phyloP scores from a whole-genome alignment of 2,113 vertebrate genomes.

The Pycnonotus jocosus region DNA sequence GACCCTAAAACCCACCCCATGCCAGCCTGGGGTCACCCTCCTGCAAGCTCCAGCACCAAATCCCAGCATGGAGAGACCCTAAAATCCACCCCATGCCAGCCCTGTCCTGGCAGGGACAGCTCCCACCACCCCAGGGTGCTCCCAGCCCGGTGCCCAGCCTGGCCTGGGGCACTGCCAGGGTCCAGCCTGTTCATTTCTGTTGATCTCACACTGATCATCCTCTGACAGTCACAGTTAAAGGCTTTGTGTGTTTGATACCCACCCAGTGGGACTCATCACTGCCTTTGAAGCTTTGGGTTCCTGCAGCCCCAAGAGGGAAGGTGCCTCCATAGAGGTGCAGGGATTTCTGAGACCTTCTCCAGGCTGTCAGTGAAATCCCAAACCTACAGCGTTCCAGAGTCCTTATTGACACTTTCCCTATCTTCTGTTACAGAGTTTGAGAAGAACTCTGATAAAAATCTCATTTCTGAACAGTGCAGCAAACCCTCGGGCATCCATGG shows the following conservation, averaged over 20 bases:
- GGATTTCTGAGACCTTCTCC: neutral
- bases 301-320: neutral
- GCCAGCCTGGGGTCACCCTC: neutral
- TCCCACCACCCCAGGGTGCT: neutral
- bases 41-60: neutral
- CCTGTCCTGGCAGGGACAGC: neutral
- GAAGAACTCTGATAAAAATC: neutral
- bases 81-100: accelerated
- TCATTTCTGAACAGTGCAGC: neutral
- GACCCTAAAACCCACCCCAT: accelerated
- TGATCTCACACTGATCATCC: neutral
- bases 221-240: neutral
- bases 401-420: neutral
- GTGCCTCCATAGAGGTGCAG: accelerated
- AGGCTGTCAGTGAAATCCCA: neutral
- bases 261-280: neutral
- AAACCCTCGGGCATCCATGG: neutral
- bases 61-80: accelerated
- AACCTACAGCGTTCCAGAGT: neutral
- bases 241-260: neutral
- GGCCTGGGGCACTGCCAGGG: too few relatives aligned
- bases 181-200: neutral
- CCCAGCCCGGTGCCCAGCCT: neutral
- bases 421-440: neutral
- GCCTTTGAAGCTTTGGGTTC: neutral